Conservation (phyloP, 2,888 invertebrate species). For the Sicus ferrugineus region DNA sequence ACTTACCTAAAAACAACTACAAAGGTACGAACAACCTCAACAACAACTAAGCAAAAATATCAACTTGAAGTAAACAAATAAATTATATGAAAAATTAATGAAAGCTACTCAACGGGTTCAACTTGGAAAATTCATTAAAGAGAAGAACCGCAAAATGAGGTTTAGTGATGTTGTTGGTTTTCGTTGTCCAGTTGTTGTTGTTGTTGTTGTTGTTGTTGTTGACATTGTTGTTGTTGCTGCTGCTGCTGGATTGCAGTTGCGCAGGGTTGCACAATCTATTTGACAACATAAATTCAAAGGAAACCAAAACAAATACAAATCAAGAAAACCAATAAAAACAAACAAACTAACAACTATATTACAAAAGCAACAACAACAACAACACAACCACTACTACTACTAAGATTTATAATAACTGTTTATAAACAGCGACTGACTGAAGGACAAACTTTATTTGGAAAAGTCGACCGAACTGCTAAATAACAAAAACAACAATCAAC, state of each 20-base stretch:
- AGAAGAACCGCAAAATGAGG: background rate
- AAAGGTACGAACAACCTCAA: background rate
- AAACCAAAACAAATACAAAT: slow-evolving; percentile 18
- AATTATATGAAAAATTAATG: background rate
- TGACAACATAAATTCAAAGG: slow-evolving; percentile 33
- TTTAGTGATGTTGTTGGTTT: background rate
- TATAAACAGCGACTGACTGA: background rate
- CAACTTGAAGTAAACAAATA: slow-evolving; percentile 7
- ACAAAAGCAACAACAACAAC: background rate
- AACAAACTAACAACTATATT: too few species aligned
- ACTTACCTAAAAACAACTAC: background rate
- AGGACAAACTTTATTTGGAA: background rate
- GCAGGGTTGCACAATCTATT: slow-evolving; percentile 27
- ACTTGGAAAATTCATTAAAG: slow-evolving; percentile 12
- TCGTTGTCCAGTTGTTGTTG: slow-evolving; percentile 14
- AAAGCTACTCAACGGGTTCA: background rate
- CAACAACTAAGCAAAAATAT: background rate
- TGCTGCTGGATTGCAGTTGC: background rate
- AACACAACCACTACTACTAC: slow-evolving; percentile 11
- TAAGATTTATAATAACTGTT: too few species aligned
- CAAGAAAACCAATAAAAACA: slow-evolving; percentile 5
- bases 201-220: slow-evolving; percentile 19
- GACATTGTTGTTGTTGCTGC: slow-evolving; percentile 1
- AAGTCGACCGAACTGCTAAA: background rate
- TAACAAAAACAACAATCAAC: slow-evolving; percentile 6